phyloP scores from a whole-genome alignment of 1,140 invertebrate species.

The Drosophila parabipectinata region DNA sequence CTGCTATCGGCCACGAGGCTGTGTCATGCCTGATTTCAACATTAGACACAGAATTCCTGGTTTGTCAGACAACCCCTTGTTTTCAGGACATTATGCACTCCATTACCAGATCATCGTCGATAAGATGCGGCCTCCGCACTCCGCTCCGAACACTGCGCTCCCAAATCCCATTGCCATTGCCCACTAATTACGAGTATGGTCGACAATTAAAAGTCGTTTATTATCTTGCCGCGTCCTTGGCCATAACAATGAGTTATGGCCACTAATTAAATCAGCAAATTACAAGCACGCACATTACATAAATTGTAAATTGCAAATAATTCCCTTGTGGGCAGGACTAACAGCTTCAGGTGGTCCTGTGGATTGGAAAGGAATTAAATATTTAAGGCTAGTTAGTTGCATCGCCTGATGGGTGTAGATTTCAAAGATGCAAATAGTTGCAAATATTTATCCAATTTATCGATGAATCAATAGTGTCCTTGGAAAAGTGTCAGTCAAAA shows the following conservation, averaged over 20 bases:
- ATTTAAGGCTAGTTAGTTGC: not conserved
- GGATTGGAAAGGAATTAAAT: not conserved
- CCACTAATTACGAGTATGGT: conserved; percentile 62
- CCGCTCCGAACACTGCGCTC: conserved; percentile 7
- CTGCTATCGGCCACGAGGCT: not conserved
- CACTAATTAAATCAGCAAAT: conserved; percentile 81
- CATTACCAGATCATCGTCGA: conserved; percentile 64
- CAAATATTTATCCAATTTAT: not conserved
- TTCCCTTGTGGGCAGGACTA: conserved; percentile 33
- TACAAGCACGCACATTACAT: conserved; percentile 75
- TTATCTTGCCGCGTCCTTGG: conserved; percentile 63
- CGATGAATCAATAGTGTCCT: conserved; percentile 2
- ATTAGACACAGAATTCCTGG: not conserved
- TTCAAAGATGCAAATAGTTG: not conserved
- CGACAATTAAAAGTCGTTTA: conserved; percentile 76
- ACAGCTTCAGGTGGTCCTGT: conserved; percentile 18
- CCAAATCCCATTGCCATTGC: conserved; percentile 12
- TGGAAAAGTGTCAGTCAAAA: not conserved
- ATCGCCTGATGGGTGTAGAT: not conserved
- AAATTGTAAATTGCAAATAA: conserved; percentile 57
- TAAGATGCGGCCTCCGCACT: conserved; percentile 41
- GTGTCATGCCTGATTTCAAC: conserved; percentile 1
- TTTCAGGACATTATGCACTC: conserved; percentile 57
- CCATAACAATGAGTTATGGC: conserved; percentile 74
- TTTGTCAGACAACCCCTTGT: conserved; percentile 12